Evolutionary conservation across 2,888 invertebrate genomes (phyloP).

Genomic region (Pristionchus arcanus): DNA sequence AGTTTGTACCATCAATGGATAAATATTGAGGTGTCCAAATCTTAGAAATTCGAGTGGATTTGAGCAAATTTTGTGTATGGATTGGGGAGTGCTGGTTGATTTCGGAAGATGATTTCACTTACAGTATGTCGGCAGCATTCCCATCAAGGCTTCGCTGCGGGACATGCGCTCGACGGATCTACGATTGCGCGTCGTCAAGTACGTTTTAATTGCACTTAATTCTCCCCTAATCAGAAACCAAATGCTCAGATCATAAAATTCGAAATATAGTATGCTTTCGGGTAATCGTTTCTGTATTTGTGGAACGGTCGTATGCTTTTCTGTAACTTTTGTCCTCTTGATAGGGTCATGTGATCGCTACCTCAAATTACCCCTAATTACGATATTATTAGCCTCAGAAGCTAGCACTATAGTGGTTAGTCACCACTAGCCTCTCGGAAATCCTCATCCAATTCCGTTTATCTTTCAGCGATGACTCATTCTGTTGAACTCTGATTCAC

Average conservation of each 20-base stretch:
- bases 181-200: slow-evolving; percentile 50
- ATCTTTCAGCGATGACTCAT: background rate
- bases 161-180: slow-evolving; percentile 55
- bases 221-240: too few relatives aligned
- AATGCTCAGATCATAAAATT: too few relatives aligned
- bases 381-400: background rate
- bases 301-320: too few relatives aligned
- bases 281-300: too few relatives aligned
- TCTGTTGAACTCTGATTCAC: slow-evolving; percentile 34
- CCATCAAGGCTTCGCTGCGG: slow-evolving; percentile 59
- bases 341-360: too few relatives aligned
- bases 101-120: slow-evolving; percentile 30
- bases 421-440: background rate
- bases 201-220: background rate
- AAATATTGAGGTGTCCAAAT: too few relatives aligned
- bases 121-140: slow-evolving; percentile 63
- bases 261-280: too few relatives aligned
- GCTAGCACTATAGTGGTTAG: background rate
- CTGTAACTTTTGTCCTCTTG: too few relatives aligned
- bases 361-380: too few relatives aligned
- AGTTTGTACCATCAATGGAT: too few relatives aligned
- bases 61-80: too few relatives aligned
- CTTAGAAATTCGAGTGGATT: too few relatives aligned
- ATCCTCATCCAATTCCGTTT: background rate
- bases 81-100: background rate